Evolutionary conservation across 2,113 vertebrate genomes (phyloP), one percentile per base, ranked within the genome.

Genomic region (Leiothrix lutea): DNA sequence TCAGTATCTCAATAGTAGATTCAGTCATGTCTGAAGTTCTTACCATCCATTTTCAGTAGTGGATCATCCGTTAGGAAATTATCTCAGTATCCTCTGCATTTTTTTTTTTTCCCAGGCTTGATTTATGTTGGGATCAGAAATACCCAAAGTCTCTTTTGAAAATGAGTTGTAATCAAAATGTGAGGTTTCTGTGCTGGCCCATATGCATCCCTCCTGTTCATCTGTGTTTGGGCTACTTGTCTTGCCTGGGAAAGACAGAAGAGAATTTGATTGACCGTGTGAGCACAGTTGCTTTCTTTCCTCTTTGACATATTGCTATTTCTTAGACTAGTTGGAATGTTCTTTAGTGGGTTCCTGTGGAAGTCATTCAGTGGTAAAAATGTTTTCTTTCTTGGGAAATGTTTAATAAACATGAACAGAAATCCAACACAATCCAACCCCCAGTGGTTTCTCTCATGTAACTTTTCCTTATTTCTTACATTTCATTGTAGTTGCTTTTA

Each of bases 321-420:
- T 93, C 86, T 87, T 71, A 79, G 56, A 31, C 50, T 67, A 82
- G 66, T 67, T 66, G 72, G 61, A 90, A 69, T 61, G 45, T 54
- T 92, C 50, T 77, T 74, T 71, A 86, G 66, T 92, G 85, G 75
- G 67, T 71, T 94, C 36, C 67, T 67, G 88, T 90, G 85, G 88
- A 86, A 95, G 56, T 40, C 73, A 23, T 85, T 72, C 65, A 66
- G 91, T 90, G 90, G 88, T 66, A 80, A 95, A 86, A 88, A 57
- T 78, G 70, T 91, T 95, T 93, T 96, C 35, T 89, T 90, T 90
- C 94, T 94, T 86, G 79, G 77, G 92, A 96, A 93, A 83, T 86
- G 75, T 94, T 96, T 97, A 91, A 92, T 96, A 90, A 94, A 92
- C 70, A 82, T 67, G 51, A 86, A 81, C 80, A 86, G 93, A 90